Conservation (phyloP, 2,113 vertebrate genomes). For the Marcusenius ussheri region DNA sequence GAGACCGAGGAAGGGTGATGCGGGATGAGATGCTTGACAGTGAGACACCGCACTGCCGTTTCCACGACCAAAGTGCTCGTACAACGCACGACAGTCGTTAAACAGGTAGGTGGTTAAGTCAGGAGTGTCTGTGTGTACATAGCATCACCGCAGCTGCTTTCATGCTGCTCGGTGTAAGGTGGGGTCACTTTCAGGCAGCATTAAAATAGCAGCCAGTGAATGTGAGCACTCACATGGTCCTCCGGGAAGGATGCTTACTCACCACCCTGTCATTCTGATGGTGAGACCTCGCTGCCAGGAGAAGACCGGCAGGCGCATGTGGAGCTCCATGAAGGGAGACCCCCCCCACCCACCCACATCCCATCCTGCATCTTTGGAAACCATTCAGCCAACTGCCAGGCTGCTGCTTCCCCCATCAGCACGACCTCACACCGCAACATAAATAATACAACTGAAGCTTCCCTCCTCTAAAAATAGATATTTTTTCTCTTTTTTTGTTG, state of each 20-base stretch:
- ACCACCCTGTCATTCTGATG: not conserved
- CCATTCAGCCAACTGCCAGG: not conserved
- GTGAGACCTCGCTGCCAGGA: not conserved
- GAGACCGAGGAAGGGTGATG: no score
- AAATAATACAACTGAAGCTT: constrained; percentile 55
- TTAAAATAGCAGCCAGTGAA: not conserved
- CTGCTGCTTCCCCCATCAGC: constrained; percentile 27
- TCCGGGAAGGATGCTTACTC: not conserved
- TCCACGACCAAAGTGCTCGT: no score
- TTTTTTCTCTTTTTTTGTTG: constrained; percentile 40
- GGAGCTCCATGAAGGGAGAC: not conserved
- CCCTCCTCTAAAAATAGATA: constrained; percentile 53
- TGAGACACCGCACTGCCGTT: no score
- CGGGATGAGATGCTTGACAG: no score
- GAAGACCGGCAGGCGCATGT: not conserved
- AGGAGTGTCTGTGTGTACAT: not conserved
- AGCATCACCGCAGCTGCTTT: not conserved
- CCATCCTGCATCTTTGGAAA: not conserved
- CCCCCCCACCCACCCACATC: not conserved
- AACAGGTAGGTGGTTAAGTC: no score
- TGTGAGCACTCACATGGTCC: not conserved
- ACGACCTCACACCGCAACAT: constrained; percentile 43
- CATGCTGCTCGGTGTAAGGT: not conserved
- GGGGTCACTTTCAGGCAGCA: not conserved
- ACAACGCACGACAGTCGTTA: no score